Base-by-base conservation (phyloP, 2,797 vertebrate species). In the Lophotriccus pileatus region DNA sequence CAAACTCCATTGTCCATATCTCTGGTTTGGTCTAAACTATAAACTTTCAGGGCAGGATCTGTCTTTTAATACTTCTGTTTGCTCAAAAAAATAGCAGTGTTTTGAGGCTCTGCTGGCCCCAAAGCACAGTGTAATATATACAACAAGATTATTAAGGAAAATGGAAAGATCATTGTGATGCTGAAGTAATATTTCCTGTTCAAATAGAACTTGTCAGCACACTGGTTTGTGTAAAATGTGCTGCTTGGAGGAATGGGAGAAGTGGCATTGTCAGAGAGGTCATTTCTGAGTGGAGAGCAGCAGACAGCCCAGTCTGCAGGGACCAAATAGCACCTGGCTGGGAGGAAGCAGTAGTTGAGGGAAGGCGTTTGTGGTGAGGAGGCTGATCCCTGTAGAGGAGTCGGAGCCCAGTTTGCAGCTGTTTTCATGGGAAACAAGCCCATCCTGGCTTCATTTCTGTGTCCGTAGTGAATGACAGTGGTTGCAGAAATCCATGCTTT, bases 101-200 rank as follows among this genome's bases (percentile, higher is more conserved):
- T 80, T 82, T 77, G 90, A 91, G 69, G 53, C 76, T 88, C 30
- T 56, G 52, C 50, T 90, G 69, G 73, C 66, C 73, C 62, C 80
- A 93, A 84, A 94, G 56, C 64, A 83, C 76, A 75, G 37, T 36
- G 41, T 83, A 90, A 91, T 85, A 85, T 24, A 77, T 41, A 67
- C 36, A 80, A 72, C 16, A 73, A 87, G 62, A 62, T 85, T 94
- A 77, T 21, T 70, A 81, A 66, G 46, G 58, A 78, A 94, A 83
- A 88, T 22, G 21, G 52, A 94, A 95, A 60, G 64, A 85, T 80
- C 32, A 27, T n/a, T 72, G 56, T 44, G 73, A 66, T 64, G 85
- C 49, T 77, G 44, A 79, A 80, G 72, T 62, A 85, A 37, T 91
- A 85, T 73, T 70, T 91, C 39, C 52, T 91, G 55, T 90, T 88